Percentiles rank a stretch among this genome's conserved stretches.
phyloP scores from a whole-genome alignment of 2,113 vertebrate species.

The Ciconia boyciana region DNA sequence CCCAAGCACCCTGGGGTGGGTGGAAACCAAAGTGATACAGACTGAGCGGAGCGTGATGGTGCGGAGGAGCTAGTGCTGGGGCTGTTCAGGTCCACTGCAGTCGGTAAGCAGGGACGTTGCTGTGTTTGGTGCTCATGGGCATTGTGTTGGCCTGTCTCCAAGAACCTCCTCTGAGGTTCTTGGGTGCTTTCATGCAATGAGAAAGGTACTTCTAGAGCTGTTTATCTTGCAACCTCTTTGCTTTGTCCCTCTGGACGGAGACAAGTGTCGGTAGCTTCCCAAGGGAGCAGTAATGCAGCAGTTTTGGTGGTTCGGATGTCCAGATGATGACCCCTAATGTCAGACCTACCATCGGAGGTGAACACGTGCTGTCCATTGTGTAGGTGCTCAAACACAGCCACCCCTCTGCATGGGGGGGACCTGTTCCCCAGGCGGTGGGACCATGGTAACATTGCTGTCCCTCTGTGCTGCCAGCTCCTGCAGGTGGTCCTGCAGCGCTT shows the following conservation, averaged over 20 bases:
- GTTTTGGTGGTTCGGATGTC: background rate
- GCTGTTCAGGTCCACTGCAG: background rate
- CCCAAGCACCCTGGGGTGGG: background rate
- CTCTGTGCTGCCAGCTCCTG: background rate
- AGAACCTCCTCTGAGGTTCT: background rate
- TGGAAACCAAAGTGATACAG: background rate
- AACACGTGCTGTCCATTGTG: background rate
- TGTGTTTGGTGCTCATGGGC: background rate
- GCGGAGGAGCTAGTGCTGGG: background rate
- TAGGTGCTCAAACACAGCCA: background rate
- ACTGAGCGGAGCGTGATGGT: background rate
- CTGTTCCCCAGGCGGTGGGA: background rate
- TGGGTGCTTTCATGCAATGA: background rate
- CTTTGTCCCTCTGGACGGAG: background rate
- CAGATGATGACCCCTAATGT: background rate
- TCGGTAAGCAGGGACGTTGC: rapidly evolving
- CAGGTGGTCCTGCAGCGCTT: background rate
- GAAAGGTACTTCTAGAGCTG: background rate
- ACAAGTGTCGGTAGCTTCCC: background rate
- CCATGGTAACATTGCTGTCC: background rate
- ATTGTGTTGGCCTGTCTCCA: rapidly evolving
- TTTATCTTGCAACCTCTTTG: background rate
- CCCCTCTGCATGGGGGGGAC: background rate
- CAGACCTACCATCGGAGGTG: background rate
- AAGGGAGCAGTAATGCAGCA: background rate